These are phyloP conservation scores for Stercorarius parasiticus DNA, from an alignment of 2,113 vertebrate genomes.

Conservation along the genomic window DNA sequence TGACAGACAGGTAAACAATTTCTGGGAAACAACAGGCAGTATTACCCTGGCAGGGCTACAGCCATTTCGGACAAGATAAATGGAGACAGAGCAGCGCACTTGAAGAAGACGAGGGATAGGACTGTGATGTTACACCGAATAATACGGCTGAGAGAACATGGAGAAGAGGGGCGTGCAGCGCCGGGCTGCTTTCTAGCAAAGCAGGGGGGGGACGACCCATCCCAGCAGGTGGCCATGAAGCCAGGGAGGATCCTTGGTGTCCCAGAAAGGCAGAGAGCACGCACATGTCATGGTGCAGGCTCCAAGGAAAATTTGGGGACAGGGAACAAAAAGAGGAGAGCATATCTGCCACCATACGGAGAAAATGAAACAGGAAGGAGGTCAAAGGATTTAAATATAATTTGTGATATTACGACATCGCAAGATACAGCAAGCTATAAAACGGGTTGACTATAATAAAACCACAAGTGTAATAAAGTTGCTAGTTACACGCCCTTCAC, in stretches of 20 bases:
- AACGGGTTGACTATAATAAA: constrained; percentile 12
- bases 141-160: not conserved
- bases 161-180: accelerated
- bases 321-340: not conserved
- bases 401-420: not conserved
- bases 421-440: not conserved
- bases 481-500: not conserved
- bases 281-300: accelerated
- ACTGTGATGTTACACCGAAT: not conserved
- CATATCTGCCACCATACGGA: accelerated
- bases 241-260: not conserved
- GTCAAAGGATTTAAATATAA: constrained; percentile 27
- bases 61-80: not conserved
- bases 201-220: not conserved
- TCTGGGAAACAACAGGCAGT: not conserved
- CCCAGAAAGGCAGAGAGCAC: not conserved
- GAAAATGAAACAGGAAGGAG: not conserved
- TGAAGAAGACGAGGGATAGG: not conserved
- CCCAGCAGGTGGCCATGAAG: accelerated
- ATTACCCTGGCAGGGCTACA: not conserved
- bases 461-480: not conserved
- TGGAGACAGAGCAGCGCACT: not conserved
- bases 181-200: not conserved
- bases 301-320: not conserved
- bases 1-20: constrained; percentile 35